Evolutionary conservation across 2,113 vertebrate genomes (phyloP).

Genomic region (Regulus satrapa): DNA sequence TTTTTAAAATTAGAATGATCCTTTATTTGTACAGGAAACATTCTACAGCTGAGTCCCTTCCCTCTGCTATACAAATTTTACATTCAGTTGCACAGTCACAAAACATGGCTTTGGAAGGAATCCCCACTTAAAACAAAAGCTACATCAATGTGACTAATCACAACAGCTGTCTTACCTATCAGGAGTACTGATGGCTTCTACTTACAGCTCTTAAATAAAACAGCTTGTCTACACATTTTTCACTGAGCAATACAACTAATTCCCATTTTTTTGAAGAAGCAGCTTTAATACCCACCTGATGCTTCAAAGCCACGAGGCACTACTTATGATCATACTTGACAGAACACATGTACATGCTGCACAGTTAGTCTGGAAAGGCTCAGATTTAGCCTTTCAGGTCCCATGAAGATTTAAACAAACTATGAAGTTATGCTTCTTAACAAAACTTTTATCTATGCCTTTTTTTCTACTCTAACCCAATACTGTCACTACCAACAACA

Average conservation of each 20-base stretch:
- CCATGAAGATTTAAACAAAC: neutral
- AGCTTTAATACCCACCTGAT: neutral
- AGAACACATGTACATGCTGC: neutral
- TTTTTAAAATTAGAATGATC: neutral
- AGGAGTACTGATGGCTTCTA: neutral
- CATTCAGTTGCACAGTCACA: neutral
- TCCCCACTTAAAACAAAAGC: neutral
- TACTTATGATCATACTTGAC: neutral
- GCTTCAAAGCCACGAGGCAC: neutral
- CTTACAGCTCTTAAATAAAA: neutral
- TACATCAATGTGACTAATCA: neutral
- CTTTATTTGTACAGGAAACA: neutral
- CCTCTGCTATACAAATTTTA: neutral
- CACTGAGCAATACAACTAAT: neutral
- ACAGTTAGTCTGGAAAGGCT: neutral
- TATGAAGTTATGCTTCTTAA: neutral
- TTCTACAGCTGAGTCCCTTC: neutral
- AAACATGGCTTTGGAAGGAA: neutral
- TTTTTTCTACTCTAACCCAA: neutral
- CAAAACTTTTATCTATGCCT: neutral
- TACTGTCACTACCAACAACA: neutral
- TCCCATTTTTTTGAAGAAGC: neutral
- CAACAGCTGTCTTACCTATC: neutral
- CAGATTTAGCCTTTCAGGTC: neutral
- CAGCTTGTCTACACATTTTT: neutral